Conservation (phyloP, 2,888 invertebrate genomes). For the Anthrax anthrax region DNA sequence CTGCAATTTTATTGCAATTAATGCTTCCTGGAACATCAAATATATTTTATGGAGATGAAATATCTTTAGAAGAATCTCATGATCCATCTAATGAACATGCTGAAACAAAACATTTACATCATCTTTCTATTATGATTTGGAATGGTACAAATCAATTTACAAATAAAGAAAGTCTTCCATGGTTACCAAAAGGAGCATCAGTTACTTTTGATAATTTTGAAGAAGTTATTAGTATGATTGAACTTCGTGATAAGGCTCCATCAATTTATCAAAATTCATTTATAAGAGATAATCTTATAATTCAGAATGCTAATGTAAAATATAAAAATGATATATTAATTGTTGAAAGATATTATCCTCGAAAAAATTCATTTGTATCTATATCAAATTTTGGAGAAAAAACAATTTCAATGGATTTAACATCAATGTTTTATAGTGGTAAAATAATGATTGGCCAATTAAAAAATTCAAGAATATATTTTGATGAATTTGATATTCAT, state of each 20-base stretch:
- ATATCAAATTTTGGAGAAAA: slow-evolving; percentile 54
- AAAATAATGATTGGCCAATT: slow-evolving; percentile 20
- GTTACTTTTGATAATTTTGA: slow-evolving; percentile 39
- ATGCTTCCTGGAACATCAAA: slow-evolving; percentile 74
- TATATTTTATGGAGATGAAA: slow-evolving; percentile 86
- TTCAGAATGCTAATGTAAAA: slow-evolving; percentile 54
- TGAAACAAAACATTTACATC: slow-evolving; percentile 47
- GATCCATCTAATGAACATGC: slow-evolving; percentile 43
- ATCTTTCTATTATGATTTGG: slow-evolving; percentile 59
- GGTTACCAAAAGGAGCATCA: slow-evolving; percentile 46
- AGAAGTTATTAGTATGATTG: slow-evolving; percentile 43
- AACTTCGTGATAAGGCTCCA: slow-evolving; percentile 46
- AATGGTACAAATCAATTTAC: slow-evolving; percentile 34
- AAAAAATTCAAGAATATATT: slow-evolving; percentile 28
- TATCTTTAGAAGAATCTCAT: slow-evolving; percentile 48
- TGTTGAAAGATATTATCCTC: slow-evolving; percentile 62
- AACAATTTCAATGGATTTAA: slow-evolving; percentile 52
- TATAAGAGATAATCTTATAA: slow-evolving; percentile 45
- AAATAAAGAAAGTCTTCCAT: slow-evolving; percentile 40
- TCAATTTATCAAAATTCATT: slow-evolving; percentile 60
- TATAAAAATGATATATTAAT: slow-evolving; percentile 51
- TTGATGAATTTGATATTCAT: slow-evolving; percentile 32
- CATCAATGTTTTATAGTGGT: slow-evolving; percentile 63
- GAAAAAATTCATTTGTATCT: slow-evolving; percentile 60
- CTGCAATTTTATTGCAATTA: slow-evolving; percentile 57